phyloP scores from a whole-genome alignment of 2,888 invertebrate species.

The Carcina quercana region DNA sequence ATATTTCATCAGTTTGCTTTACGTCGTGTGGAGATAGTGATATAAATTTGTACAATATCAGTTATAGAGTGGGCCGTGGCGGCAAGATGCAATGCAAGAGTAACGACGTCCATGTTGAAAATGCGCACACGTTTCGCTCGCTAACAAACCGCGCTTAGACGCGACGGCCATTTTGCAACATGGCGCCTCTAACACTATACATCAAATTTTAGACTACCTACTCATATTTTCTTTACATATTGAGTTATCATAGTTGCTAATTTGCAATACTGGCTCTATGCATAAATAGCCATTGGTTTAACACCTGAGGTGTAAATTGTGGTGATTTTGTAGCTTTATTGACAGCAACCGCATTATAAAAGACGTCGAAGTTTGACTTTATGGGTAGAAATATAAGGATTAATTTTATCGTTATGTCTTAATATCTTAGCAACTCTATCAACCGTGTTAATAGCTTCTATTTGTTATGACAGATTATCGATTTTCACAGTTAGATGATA shows the following conservation, averaged over 20 bases:
- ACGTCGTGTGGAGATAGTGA: constrained; percentile 28
- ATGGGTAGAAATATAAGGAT: too few species aligned
- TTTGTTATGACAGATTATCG: too few species aligned
- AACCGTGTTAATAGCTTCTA: too few species aligned
- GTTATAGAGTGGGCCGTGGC: constrained; percentile 39
- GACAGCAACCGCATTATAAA: constrained; percentile 38
- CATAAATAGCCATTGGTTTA: constrained; percentile 44
- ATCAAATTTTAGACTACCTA: constrained; percentile 36
- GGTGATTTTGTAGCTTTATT: constrained; percentile 33
- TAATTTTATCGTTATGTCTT: too few species aligned
- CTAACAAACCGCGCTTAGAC: constrained; percentile 34
- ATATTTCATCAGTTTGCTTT: too few species aligned
- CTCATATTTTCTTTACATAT: constrained; percentile 29
- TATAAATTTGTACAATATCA: constrained; percentile 39
- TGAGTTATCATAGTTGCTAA: too few species aligned
- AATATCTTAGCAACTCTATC: too few species aligned
- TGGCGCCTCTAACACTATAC: constrained; percentile 31
- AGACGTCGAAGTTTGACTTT: constrained; percentile 25
- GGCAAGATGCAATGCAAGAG: constrained; percentile 28
- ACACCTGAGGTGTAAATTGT: constrained; percentile 40
- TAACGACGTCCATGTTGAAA: constrained; percentile 38
- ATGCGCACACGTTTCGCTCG: constrained; percentile 27
- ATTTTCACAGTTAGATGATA: too few species aligned
- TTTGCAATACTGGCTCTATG: constrained; percentile 35
- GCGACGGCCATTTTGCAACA: constrained; percentile 33